phyloP scores from a whole-genome alignment of 64 coral and sea anemone genomes.

The Orbicella faveolata region DNA sequence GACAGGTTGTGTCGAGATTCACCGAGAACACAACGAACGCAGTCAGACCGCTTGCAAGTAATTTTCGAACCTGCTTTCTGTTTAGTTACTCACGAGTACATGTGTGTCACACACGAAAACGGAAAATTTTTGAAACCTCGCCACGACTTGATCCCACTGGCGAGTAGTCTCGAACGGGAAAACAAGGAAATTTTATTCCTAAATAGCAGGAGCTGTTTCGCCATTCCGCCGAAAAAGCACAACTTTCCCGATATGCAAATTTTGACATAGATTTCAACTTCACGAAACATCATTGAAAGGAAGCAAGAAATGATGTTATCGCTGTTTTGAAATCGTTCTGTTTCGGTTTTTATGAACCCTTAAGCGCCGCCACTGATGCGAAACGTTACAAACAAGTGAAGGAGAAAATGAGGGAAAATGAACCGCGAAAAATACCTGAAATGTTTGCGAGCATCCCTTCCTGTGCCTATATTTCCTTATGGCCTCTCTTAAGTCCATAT shows the following conservation, averaged over 20 bases:
- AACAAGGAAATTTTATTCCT: not conserved
- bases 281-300: constrained; percentile 8
- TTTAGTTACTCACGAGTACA: constrained; percentile 5
- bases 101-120: not conserved
- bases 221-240: constrained; percentile 41
- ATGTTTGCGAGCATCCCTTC: constrained; percentile 45
- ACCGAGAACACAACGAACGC: not conserved
- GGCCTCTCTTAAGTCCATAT: constrained; percentile 40
- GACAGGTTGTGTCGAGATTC: not conserved
- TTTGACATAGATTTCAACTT: constrained; percentile 45
- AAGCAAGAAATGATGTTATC: constrained; percentile 24
- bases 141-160: not conserved
- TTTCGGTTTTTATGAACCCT: not conserved
- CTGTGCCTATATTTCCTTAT: constrained; percentile 38
- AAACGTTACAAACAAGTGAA: not conserved
- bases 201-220: not conserved
- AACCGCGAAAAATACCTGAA: constrained; percentile 44
- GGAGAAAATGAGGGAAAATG: not conserved
- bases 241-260: constrained; percentile 45
- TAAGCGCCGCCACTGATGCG: not conserved
- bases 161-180: not conserved
- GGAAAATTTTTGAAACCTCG: not conserved
- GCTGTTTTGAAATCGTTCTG: not conserved
- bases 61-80: not conserved
- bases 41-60: not conserved